Percentiles rank a stretch among this genome's conserved stretches.
These are phyloP conservation scores for Limulus polyphemus DNA, from an alignment of 2,888 invertebrate species.

Conservation along the genomic window DNA sequence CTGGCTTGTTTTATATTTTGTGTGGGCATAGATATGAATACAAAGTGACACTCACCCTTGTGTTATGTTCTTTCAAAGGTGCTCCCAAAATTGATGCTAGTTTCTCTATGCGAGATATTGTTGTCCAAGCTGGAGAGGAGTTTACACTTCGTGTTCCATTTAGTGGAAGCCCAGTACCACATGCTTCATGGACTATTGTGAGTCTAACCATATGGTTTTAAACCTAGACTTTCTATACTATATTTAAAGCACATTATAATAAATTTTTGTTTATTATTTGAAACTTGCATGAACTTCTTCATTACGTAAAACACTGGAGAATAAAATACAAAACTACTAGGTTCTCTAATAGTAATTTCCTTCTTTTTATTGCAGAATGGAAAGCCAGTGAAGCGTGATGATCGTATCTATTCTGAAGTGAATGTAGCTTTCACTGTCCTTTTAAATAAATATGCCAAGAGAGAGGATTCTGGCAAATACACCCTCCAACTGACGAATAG, in stretches of 20 bases:
- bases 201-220: constrained; percentile 21
- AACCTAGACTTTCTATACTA: not conserved
- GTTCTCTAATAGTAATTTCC: not conserved
- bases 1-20: too few relatives aligned
- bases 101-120: constrained; percentile 80
- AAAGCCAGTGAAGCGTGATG: constrained; percentile 61
- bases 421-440: constrained; percentile 66
- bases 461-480: constrained; percentile 85
- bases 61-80: constrained; percentile 32
- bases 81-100: constrained; percentile 89
- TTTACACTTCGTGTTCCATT: constrained; percentile 93
- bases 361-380: constrained; percentile 47
- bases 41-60: too few relatives aligned
- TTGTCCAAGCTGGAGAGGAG: constrained; percentile 88
- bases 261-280: not conserved
- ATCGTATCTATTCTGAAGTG: constrained; percentile 69
- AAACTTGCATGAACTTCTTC: not conserved
- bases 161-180: constrained; percentile 76
- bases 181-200: constrained; percentile 69
- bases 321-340: not conserved
- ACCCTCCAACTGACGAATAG: constrained; percentile 76
- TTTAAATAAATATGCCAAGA: constrained; percentile 72
- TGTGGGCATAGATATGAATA: too few relatives aligned
- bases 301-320: not conserved
- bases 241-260: not conserved